Base-by-base conservation (phyloP, 2,888 invertebrate genomes). In the Sarcophaga variegata region DNA sequence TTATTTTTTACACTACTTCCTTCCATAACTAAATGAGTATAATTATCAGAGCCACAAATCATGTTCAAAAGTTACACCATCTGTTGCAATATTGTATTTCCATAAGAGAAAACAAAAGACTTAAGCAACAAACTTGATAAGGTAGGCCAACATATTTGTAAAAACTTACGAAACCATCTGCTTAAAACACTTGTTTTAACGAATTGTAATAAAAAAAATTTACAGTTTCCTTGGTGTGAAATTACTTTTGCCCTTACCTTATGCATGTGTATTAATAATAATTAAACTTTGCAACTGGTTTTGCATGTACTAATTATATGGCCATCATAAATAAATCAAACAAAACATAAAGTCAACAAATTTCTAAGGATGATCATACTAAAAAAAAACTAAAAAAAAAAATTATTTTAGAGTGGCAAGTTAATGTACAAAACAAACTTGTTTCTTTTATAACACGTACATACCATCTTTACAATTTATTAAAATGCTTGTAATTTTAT, bases 251-350 rank as follows among this genome's bases (percentile, higher is more conserved):
- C 54, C 25, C 69, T 27, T 11, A 59, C 1, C 63, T 22, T 70
- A 63, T 45, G 14, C 10, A 20, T 8, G 20, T 22, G 20, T 14
- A 59, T 17, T 59, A 59, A 17, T n/a, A 14, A 3, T 25, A 47
- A 20, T 47, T 54, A 66, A 59, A 69, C 27, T 71, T 27, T 64
- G 17, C 25, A 72, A 80, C 59, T 25, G 71, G 59, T 71, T 80
- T 64, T 22, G 17, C 54, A 54, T 70, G 45, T 22, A 45, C 6
- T 66, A 71, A 83, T 77, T 77, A 83, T 59, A 71, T 54, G 14
- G 59, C 27, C 70, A 76, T 71, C 82, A 76, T n/a, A 76, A 75
- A 67, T 22, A 60, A 74, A 67, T 75, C 27, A 54, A 17, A 69
- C 5, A 54, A 63, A 59, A 67, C 10, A 2, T 49, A 37, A 20